phyloP scores from a whole-genome alignment of 2,113 vertebrate genomes.

The Bubo blakistoni region DNA sequence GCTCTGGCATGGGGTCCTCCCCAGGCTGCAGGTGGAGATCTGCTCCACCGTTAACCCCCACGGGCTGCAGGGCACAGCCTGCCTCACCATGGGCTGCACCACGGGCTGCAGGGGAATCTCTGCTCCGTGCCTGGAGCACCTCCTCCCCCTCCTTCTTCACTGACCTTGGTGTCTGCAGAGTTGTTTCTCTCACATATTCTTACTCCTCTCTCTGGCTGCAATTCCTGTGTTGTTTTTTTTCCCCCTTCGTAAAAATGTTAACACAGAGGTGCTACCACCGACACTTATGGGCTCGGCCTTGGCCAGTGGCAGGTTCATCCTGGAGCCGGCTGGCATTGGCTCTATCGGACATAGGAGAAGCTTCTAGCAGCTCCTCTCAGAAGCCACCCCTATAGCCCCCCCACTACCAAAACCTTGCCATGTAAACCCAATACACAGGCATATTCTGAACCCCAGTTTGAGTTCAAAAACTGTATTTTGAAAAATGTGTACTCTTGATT shows the following conservation, averaged over 20 bases:
- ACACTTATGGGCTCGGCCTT: not conserved
- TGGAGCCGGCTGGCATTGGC: not conserved
- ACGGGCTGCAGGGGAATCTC: not conserved
- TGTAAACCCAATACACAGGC: not conserved
- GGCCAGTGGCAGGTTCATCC: not conserved
- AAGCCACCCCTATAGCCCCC: too few relatives aligned
- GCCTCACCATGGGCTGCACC: not conserved
- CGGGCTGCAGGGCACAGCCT: not conserved
- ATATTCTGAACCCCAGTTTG: not conserved
- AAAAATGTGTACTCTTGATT: not conserved
- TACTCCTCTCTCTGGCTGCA: not conserved
- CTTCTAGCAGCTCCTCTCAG: not conserved
- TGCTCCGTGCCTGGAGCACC: not conserved
- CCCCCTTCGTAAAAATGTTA: not conserved
- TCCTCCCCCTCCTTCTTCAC: not conserved
- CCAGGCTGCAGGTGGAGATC: not conserved
- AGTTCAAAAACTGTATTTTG: not conserved
- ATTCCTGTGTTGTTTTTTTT: not conserved
- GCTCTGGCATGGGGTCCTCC: not conserved
- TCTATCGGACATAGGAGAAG: not conserved
- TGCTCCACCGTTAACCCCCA: not conserved
- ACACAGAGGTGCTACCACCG: not conserved
- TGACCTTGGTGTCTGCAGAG: not conserved
- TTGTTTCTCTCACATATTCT: not conserved
- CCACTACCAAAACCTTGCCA: not conserved